Conservation (phyloP, 2,888 invertebrate species). For the Eupithecia abbreviata region DNA sequence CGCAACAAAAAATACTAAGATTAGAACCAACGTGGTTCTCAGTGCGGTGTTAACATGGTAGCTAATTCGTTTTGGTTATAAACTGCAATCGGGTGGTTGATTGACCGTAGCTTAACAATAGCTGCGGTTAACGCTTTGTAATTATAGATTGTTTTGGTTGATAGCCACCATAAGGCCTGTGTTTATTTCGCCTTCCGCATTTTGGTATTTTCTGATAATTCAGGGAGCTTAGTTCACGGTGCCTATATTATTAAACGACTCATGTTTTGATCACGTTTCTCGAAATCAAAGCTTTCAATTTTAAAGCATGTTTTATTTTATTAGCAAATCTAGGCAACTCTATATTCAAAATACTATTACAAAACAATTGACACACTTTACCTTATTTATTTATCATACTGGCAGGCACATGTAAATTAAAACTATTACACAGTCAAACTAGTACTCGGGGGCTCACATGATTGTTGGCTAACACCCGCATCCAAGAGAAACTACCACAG, state of each 20-base stretch:
- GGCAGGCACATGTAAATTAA: conserved; percentile 40
- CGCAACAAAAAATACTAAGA: conserved; percentile 59
- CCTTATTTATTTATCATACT: conserved; percentile 37
- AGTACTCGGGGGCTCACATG: conserved; percentile 46
- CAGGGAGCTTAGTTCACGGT: background rate
- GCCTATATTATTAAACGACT: background rate
- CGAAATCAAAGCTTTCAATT: background rate
- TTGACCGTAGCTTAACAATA: conserved; percentile 57
- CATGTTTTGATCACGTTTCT: background rate
- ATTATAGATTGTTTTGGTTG: conserved; percentile 49
- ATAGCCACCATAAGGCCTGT: conserved; percentile 18
- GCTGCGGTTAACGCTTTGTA: conserved; percentile 54
- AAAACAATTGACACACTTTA: conserved; percentile 31
- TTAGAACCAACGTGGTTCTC: conserved; percentile 50
- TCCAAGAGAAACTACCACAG: conserved; percentile 50
- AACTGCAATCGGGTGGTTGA: conserved; percentile 48
- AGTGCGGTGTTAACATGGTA: conserved; percentile 33
- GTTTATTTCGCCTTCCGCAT: background rate
- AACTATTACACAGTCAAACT: conserved; percentile 41
- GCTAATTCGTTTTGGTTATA: conserved; percentile 58
- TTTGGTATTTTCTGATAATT: background rate
- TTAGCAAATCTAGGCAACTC: background rate
- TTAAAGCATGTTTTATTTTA: background rate
- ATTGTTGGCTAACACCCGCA: conserved; percentile 55
- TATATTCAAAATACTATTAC: conserved; percentile 26